Conservation (phyloP, 2,113 vertebrate species). For the Chrysemys picta region DNA sequence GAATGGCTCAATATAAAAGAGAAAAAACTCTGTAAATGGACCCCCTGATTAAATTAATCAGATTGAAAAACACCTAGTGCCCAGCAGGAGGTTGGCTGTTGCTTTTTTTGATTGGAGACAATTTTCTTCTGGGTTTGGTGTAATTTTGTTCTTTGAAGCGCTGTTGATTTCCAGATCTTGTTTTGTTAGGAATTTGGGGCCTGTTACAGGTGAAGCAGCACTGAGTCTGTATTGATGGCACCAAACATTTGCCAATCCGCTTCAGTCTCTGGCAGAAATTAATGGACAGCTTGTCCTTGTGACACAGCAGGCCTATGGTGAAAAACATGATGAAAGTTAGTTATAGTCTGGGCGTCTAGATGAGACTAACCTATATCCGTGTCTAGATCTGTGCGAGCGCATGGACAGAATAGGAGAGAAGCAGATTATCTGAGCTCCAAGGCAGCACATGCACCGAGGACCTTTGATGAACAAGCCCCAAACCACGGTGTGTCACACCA, state of each 20-base stretch:
- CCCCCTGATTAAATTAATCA: constrained; percentile 3
- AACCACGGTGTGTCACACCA: not conserved
- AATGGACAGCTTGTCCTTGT: constrained; percentile 87
- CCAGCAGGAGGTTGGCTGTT: constrained; percentile 10
- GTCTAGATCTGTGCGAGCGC: not conserved
- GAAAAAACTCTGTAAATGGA: not conserved
- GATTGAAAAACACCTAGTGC: not conserved
- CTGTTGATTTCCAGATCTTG: constrained; percentile 35
- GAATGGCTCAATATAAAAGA: not conserved
- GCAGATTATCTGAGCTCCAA: not conserved
- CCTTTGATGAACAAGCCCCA: not conserved
- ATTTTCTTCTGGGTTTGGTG: constrained; percentile 40
- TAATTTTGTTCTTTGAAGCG: constrained; percentile 19
- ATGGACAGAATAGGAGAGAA: not conserved
- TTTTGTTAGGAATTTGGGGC: constrained; percentile 15
- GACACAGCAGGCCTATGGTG: constrained; percentile 81
- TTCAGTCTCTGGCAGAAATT: constrained; percentile 92
- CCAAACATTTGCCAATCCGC: constrained; percentile 85
- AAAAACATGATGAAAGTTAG: constrained; percentile 35
- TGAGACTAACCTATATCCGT: not conserved
- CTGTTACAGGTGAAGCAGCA: constrained; percentile 89
- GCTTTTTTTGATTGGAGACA: constrained; percentile 3
- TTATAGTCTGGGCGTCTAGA: not conserved
- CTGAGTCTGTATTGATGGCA: constrained; percentile 85
- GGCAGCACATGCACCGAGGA: not conserved